phyloP scores from a whole-genome alignment of 2,888 invertebrate species.

The Torymus aiolomorphi region DNA sequence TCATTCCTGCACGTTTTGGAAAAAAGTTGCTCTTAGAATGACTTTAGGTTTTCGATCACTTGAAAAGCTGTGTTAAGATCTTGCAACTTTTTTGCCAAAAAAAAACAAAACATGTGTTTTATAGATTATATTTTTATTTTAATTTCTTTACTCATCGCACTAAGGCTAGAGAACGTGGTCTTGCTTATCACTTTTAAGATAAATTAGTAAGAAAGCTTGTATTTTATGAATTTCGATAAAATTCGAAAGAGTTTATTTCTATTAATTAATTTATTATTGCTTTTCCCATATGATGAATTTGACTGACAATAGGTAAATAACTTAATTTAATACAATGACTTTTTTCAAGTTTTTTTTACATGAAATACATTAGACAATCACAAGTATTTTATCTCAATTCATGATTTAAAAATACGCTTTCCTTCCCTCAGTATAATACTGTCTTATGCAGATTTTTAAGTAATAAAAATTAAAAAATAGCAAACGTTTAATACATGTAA shows the following conservation, averaged over 20 bases:
- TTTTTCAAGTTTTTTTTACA: too few species aligned
- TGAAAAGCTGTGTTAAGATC: background rate
- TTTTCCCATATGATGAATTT: background rate
- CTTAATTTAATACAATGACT: too few species aligned
- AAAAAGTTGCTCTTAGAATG: slow-evolving; percentile 36
- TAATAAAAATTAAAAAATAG: background rate
- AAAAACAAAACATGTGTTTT: slow-evolving; percentile 17
- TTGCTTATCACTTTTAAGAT: background rate
- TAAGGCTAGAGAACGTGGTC: background rate
- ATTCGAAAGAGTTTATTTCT: too few species aligned
- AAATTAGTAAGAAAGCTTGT: too few species aligned
- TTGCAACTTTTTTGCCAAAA: slow-evolving; percentile 40
- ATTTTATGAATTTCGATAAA: too few species aligned
- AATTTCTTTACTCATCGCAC: slow-evolving; percentile 41
- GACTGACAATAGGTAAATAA: too few species aligned
- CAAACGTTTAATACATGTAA: too few species aligned
- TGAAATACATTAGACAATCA: too few species aligned
- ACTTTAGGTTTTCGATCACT: background rate
- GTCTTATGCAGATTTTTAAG: background rate
- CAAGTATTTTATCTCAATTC: too few species aligned
- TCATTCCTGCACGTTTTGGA: slow-evolving; percentile 41
- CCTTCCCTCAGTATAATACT: too few species aligned
- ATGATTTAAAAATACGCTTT: too few species aligned
- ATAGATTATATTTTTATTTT: slow-evolving; percentile 35
- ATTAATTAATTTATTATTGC: too few species aligned